Conservation (phyloP, 1,140 invertebrate genomes). For the Polypedilum pembai region DNA sequence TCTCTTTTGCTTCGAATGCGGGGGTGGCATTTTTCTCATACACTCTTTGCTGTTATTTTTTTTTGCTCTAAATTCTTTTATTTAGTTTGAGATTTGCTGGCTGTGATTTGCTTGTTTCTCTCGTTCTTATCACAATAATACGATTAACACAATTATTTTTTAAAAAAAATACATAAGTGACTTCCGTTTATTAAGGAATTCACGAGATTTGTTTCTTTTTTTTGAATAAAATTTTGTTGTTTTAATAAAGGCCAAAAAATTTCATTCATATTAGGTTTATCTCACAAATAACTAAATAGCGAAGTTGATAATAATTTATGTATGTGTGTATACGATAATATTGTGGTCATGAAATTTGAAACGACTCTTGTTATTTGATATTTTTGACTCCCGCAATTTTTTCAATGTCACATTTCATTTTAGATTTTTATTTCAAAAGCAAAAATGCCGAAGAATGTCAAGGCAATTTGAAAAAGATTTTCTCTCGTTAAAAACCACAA, state of each 20-base stretch:
- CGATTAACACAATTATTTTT: conserved; percentile 1
- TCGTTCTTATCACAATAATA: neutral
- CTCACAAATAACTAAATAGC: neutral
- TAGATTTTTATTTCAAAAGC: neutral
- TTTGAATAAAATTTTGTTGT: no score
- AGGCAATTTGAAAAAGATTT: neutral
- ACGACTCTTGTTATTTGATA: neutral
- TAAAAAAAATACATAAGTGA: neutral
- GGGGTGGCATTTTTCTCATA: neutral
- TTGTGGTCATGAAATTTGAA: neutral
- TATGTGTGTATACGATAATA: neutral
- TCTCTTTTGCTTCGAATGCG: neutral
- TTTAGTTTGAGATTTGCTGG: no score
- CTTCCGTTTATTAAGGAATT: neutral
- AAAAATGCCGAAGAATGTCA: neutral
- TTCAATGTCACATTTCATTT: neutral
- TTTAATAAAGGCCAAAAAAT: no score
- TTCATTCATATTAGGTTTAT: neutral
- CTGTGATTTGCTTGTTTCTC: no score
- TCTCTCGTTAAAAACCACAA: no score
- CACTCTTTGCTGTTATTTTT: no score
- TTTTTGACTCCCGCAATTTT: neutral
- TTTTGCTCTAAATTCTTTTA: no score
- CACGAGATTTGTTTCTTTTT: neutral
- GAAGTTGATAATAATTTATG: neutral